Percentiles rank a stretch among this genome's conserved stretches.
These are phyloP conservation scores for Ormyrus rosae DNA, from an alignment of 2,888 invertebrate genomes.

Conservation along the genomic window DNA sequence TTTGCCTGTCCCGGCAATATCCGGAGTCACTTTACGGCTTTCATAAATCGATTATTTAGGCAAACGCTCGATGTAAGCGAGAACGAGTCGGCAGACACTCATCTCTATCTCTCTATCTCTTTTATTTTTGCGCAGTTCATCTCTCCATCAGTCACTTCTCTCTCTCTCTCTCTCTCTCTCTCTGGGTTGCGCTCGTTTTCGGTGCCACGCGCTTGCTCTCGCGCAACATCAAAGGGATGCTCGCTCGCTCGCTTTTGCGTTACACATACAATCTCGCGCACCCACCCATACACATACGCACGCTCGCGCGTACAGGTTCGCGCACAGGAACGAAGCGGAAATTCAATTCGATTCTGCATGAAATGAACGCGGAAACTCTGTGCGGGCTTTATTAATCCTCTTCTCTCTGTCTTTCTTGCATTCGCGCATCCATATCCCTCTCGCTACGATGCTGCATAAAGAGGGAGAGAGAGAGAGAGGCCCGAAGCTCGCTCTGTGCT, in stretches of 20 bases:
- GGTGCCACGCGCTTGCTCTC: slow-evolving; percentile 38
- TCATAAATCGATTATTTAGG: slow-evolving; percentile 73
- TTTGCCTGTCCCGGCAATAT: neutral
- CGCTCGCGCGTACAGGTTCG: neutral
- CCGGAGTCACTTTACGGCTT: slow-evolving; percentile 61
- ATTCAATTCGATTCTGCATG: slow-evolving; percentile 74
- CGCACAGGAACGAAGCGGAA: slow-evolving; percentile 64
- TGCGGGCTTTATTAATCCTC: slow-evolving; percentile 72
- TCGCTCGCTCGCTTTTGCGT: slow-evolving; percentile 27
- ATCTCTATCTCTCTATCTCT: slow-evolving; percentile 52
- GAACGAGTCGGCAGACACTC: slow-evolving; percentile 51
- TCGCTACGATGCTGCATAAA: neutral
- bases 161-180: neutral
- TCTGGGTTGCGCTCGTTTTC: slow-evolving; percentile 16
- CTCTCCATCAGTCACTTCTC: slow-evolving; percentile 35
- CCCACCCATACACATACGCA: slow-evolving; percentile 56
- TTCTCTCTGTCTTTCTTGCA: neutral
- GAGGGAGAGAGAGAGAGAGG: neutral
- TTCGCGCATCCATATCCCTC: slow-evolving; percentile 6
- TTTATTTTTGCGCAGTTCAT: slow-evolving; percentile 60
- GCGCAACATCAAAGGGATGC: slow-evolving; percentile 71
- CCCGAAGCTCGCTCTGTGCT: slow-evolving; percentile 55
- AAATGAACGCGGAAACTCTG: slow-evolving; percentile 71
- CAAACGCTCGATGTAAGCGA: slow-evolving; percentile 69
- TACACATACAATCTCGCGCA: slow-evolving; percentile 53